phyloP scores from a whole-genome alignment of 2,888 invertebrate species.

The Pachycephus smyrnensis region DNA sequence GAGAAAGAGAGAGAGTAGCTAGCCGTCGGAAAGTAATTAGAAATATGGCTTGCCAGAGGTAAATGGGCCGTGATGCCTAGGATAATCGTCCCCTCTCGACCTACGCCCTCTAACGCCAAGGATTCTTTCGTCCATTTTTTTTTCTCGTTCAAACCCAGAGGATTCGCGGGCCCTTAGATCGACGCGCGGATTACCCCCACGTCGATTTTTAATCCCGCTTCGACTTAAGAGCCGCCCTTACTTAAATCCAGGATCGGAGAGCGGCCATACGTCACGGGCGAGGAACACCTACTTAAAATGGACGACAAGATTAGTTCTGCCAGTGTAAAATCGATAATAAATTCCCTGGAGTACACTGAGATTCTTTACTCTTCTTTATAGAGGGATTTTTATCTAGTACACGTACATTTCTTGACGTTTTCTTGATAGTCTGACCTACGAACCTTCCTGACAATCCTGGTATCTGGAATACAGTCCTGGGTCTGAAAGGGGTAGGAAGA shows the following conservation, averaged over 20 bases:
- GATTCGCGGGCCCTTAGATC: background rate
- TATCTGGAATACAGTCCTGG: background rate
- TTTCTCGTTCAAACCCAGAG: conserved; percentile 14
- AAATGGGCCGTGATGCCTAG: conserved; percentile 60
- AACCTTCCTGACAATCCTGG: background rate
- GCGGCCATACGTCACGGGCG: background rate
- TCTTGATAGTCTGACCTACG: background rate
- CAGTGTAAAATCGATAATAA: background rate
- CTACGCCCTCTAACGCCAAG: conserved; percentile 15
- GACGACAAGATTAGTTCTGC: background rate
- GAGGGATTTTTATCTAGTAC: background rate
- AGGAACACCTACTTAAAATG: background rate
- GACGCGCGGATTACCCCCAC: background rate
- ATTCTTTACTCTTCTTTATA: background rate
- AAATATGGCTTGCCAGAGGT: conserved; percentile 60
- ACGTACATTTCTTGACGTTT: background rate
- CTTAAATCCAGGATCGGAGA: conserved; percentile 1
- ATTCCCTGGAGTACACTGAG: background rate
- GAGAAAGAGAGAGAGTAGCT: conserved; percentile 34
- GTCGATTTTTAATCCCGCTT: conserved; percentile 10
- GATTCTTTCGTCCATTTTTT: conserved; percentile 22
- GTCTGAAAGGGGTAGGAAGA: conserved; percentile 5
- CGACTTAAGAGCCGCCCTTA: conserved; percentile 4
- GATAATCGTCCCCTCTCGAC: conserved; percentile 46
- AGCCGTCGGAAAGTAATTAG: conserved; percentile 60